Evolutionary conservation across 2,113 vertebrate species (phyloP).

Genomic region (Gracilinanus agilis): DNA sequence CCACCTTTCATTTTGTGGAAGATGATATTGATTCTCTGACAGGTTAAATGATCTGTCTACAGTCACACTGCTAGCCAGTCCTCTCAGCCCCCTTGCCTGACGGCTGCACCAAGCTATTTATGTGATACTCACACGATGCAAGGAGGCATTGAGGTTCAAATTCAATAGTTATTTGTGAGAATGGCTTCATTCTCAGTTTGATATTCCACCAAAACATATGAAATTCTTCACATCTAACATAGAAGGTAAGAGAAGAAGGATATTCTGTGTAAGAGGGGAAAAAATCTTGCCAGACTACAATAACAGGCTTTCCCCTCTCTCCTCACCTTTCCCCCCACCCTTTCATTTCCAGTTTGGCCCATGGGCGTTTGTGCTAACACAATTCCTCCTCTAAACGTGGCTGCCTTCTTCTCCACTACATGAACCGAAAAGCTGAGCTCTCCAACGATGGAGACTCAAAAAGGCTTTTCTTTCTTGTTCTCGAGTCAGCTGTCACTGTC

Average conservation of each 20-base stretch:
- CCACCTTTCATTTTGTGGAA: neutral
- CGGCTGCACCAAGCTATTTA: neutral
- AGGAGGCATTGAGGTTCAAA: neutral
- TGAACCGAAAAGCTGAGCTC: neutral
- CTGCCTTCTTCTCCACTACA: neutral
- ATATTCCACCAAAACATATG: neutral
- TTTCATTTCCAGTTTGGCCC: neutral
- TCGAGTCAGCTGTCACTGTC: constrained; percentile 1
- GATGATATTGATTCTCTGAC: neutral
- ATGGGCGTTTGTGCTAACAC: neutral
- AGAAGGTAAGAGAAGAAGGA: neutral
- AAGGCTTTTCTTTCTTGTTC: constrained; percentile 42
- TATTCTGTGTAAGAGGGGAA: neutral
- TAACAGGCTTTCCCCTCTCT: neutral
- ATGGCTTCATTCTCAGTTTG: neutral
- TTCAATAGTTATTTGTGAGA: neutral
- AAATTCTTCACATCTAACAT: neutral
- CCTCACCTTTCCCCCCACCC: too few relatives aligned
- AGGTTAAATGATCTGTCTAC: neutral
- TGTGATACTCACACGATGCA: neutral
- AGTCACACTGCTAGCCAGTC: neutral
- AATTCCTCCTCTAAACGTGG: neutral
- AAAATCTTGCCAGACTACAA: neutral
- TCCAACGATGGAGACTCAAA: neutral
- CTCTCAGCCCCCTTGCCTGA: neutral